Evolutionary conservation across 2,113 vertebrate genomes (phyloP), one percentile per base, ranked within the genome.

Genomic region (Seriola aureovittata): DNA sequence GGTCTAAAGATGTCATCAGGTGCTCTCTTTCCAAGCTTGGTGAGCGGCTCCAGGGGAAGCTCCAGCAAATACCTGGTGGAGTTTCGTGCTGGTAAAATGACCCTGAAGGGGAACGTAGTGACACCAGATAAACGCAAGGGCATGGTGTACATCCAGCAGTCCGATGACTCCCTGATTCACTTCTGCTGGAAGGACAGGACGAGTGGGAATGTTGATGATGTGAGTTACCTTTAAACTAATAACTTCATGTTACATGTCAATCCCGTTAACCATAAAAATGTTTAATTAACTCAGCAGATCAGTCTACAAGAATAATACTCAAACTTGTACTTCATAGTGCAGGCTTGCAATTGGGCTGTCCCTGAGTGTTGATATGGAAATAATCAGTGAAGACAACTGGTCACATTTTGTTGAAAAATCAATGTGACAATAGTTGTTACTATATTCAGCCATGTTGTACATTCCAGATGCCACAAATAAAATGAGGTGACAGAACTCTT

Each of bases 101-200:
- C 94, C 13, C 66, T 99, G 82, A 98, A 98, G 85, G 97, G 97
- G 44, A 98, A 97, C 58, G 97, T 97, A 0, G 98, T 99, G 71
- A 99, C 97, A 14, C 98, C 98, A 0, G 98, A 99, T 91, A 99
- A 99, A 70, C 96, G 98, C 78, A 99, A 99, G 92, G 98, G 98
- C 64, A 94, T 93, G 0, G 98, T 97, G 60, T 99, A 99, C 93
- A 95, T 99, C 87, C 98, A 99, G 93, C 98, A 99, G 85, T 99
- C 97, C 0, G 98, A 99, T 0, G 98, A 99, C 88, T 99, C 98
- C 19, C 96, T 99, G 81, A 99, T 99, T 50, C 98, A 99, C 92
- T 99, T 99, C 93, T 99, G 98, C 93, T 99, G 98, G 98, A 99
- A 99, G 87, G 98, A 99, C 94, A 92, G 98, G 90, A 98, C 98